Base-by-base conservation (phyloP, 2,113 vertebrate genomes). In the Hydrolagus affinis region DNA sequence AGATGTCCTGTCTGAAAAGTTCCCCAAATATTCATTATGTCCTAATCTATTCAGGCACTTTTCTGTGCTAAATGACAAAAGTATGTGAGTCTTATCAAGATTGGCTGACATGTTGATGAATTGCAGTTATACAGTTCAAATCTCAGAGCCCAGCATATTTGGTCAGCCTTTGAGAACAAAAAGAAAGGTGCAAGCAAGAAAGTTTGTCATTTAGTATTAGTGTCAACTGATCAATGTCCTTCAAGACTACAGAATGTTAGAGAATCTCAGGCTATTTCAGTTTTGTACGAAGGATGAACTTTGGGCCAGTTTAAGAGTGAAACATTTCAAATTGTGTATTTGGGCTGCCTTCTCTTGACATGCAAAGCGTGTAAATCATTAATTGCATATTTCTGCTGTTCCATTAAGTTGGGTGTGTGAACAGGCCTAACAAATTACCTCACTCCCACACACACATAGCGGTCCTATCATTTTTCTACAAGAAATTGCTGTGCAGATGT, bases 21-120 rank as follows among this genome's bases (percentile, higher is more conserved):
- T 19, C 78, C 77, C n/a, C 64, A 83, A 17, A 83, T 62, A 83
- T 83, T 83, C 59, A 83, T 62, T 83, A 66, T 30, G 8, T 17
- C 62, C 66, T 83, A 68, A 83, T 83, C 25, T 12, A 68, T 83
- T 83, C 78, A 66, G 78, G 78, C 78, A 83, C 32, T 66, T 66
- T 83, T 66, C 78, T 68, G 66, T 23, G 78, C 62, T 83, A 83
- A 83, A 83, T 23, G 9, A 62, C 62, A 64, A 83, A 83, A 19
- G 28, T 68, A 83, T 83, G 25, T 83, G 66, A 68, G 60, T 32
- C 78, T 10, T 25, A 83, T 83, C 78, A 83, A 83, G 78, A 25
- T 60, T 83, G 32, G 78, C 78, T 68, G 78, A 83, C 78, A 83
- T 66, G 60, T 68, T 83, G 78, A 83, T 83, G 78, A 83, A 83